Evolutionary conservation across 2,113 vertebrate species (phyloP).

Genomic region (Upupa epops): DNA sequence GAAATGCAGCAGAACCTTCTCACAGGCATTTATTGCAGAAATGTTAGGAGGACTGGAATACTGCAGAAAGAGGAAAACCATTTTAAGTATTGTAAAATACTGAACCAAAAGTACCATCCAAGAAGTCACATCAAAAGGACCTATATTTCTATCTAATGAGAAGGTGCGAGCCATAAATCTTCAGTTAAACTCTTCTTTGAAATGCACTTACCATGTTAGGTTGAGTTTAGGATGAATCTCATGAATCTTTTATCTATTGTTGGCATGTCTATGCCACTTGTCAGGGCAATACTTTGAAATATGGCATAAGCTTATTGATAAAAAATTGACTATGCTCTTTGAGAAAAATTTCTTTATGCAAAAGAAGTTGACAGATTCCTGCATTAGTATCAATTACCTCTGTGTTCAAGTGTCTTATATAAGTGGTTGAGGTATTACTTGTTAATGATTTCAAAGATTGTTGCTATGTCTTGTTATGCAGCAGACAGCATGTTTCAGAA

Average conservation of each 20-base stretch:
- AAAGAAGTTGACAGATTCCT: neutral
- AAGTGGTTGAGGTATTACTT: neutral
- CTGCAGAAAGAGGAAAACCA: neutral
- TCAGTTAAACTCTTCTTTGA: neutral
- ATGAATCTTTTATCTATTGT: neutral
- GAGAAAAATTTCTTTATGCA: neutral
- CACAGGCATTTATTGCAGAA: neutral
- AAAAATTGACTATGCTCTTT: neutral
- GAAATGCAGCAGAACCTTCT: neutral
- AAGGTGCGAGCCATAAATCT: neutral
- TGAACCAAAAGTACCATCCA: neutral
- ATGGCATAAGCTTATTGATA: neutral
- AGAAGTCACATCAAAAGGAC: neutral
- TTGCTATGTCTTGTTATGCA: neutral
- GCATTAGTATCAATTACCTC: neutral
- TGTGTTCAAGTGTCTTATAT: neutral
- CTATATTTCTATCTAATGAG: neutral
- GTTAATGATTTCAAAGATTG: neutral
- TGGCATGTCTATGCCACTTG: neutral
- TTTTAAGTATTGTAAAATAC: neutral
- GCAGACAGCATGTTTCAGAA: neutral
- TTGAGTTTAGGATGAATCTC: neutral
- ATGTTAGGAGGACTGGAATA: neutral
- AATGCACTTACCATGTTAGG: neutral
- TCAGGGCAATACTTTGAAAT: neutral